Conservation (phyloP, 2,888 invertebrate genomes). For the Zygogramma bicolorata region DNA sequence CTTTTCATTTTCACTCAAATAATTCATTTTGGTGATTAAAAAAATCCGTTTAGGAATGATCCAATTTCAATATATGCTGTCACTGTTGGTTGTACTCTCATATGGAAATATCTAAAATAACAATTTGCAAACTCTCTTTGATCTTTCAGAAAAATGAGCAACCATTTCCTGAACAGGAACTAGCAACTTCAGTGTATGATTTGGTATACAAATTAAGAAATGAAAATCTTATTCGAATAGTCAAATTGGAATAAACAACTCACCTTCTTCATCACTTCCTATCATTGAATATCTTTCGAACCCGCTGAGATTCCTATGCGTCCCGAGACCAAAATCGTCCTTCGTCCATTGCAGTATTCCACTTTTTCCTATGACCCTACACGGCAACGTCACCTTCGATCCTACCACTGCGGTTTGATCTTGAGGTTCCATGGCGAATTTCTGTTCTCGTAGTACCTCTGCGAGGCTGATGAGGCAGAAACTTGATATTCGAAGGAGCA, state of each 20-base stretch:
- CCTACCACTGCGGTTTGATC: slow-evolving; percentile 93
- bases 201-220: too few relatives aligned
- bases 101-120: too few relatives aligned
- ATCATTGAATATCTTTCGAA: slow-evolving; percentile 97
- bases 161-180: too few relatives aligned
- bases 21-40: too few relatives aligned
- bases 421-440: slow-evolving; percentile 92
- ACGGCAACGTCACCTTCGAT: slow-evolving; percentile 88
- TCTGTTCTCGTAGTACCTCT: slow-evolving; percentile 74
- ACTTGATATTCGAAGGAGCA: slow-evolving; percentile 60
- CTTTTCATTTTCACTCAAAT: too few relatives aligned
- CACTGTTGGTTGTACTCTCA: too few relatives aligned
- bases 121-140: too few relatives aligned
- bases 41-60: too few relatives aligned
- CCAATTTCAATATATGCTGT: too few relatives aligned
- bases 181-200: too few relatives aligned
- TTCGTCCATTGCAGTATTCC: slow-evolving; percentile 97
- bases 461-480: slow-evolving; percentile 40
- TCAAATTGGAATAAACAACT: slow-evolving; percentile 54
- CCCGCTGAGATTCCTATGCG: slow-evolving; percentile 89
- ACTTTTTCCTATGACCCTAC: slow-evolving; percentile 87
- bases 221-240: too few relatives aligned
- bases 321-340: slow-evolving; percentile 95
- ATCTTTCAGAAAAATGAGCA: too few relatives aligned
- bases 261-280: slow-evolving; percentile 94